phyloP scores from a whole-genome alignment of 2,113 vertebrate species.

The Isurus oxyrinchus region DNA sequence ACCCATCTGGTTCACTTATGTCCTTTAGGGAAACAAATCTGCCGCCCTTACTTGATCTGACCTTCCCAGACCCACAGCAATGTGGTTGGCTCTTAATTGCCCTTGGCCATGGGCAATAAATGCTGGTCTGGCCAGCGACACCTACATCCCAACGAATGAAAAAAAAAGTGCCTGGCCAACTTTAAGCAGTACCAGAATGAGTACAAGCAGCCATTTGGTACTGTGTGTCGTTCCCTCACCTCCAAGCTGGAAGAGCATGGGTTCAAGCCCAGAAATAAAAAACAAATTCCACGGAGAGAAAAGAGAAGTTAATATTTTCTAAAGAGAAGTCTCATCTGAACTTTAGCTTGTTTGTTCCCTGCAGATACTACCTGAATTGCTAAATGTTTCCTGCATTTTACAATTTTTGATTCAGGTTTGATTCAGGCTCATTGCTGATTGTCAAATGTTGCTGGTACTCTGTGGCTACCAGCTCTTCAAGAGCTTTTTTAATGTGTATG shows the following conservation, averaged over 20 bases:
- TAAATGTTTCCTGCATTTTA: neutral
- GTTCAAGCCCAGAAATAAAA: too few species aligned
- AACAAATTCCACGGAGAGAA: neutral
- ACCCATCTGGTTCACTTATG: too few species aligned
- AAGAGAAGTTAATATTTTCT: neutral
- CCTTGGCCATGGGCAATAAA: too few species aligned
- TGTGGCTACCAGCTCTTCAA: neutral
- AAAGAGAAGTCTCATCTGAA: neutral
- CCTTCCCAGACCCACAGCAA: too few species aligned
- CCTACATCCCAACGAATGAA: too few species aligned
- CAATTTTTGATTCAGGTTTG: neutral
- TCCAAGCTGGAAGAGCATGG: too few species aligned
- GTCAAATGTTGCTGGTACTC: too few species aligned
- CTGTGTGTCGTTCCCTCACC: neutral
- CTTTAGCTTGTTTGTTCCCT: neutral
- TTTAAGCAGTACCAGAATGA: neutral
- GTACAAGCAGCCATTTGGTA: neutral
- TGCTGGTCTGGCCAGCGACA: too few species aligned
- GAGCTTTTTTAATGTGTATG: neutral
- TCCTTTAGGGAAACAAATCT: too few species aligned
- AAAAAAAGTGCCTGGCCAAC: neutral
- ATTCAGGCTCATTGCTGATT: neutral
- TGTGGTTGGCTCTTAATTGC: too few species aligned
- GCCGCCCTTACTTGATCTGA: too few species aligned
- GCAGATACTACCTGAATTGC: neutral